Base-by-base conservation (phyloP, 2,888 invertebrate species). In the Oxytorus armatus region DNA sequence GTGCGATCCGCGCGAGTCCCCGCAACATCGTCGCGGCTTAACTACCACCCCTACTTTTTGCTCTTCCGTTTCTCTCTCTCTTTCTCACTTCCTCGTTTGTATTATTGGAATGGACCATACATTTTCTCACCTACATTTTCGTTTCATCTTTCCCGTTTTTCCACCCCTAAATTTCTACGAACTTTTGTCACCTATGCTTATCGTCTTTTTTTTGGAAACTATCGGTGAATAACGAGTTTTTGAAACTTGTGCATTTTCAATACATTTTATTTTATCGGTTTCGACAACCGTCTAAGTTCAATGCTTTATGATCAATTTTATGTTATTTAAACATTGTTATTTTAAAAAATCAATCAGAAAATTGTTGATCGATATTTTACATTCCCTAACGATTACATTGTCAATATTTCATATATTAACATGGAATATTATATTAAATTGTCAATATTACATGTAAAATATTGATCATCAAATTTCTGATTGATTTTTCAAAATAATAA, bases 11-110 rank as follows among this genome's bases (percentile, higher is more conserved):
- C 89, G 87, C 89, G 89, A 89, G 87, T 81, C 83, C 80, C 82
- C 81, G 90, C 90, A 90, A 88, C 86, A 80, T 77, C 61, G 76
- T 68, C 77, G 78, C 87, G 87, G 90, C 89, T 90, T 90, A 90
- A 86, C 86, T 80, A 75, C 79, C 78, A 69, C 63, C 84, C 86
- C 87, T 80, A 36, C 68, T 47, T 49, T 55, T 33, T 61, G 25
- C 59, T 36, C 39, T 16, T 36, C 42, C 44, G 10, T 29, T 8
- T 33, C 21, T 29, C 39, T 16, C 16, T 70, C 23, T 61, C 33
- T 61, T 29, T 57, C 57, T 66, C 69, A 49, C 10, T 74, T 23
- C 21, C 39, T 72, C 11, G 10, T 14, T 16, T 23, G 8, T n/a
- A 55, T 65, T 14, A 21, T 39, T 39, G 21, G 29, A 29, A 14